Conservation (phyloP, 2,113 vertebrate genomes). For the Lanius ludovicianus region DNA sequence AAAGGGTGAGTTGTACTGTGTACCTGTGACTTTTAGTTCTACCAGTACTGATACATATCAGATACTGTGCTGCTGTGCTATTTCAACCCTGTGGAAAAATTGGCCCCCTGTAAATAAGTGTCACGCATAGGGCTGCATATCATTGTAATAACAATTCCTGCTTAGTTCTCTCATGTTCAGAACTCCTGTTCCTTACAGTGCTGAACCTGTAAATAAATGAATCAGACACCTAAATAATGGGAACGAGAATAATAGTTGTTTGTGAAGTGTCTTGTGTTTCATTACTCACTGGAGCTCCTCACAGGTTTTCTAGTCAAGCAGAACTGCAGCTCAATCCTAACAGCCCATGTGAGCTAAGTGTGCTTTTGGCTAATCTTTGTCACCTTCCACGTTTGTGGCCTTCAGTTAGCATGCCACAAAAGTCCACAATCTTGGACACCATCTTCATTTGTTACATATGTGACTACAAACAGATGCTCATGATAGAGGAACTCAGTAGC, state of each 20-base stretch:
- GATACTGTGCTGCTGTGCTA: not conserved
- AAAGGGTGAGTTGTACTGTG: not conserved
- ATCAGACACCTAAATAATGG: conserved; percentile 30
- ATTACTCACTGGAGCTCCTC: not conserved
- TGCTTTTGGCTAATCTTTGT: not conserved
- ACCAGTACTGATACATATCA: not conserved
- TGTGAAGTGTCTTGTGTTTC: not conserved
- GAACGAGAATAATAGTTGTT: not conserved
- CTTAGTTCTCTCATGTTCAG: not conserved
- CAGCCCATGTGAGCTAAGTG: not conserved
- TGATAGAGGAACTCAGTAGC: conserved; percentile 14
- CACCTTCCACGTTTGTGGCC: not conserved
- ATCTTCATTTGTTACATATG: not conserved
- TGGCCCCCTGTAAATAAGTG: not conserved
- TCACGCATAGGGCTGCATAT: not conserved
- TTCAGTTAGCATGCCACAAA: not conserved
- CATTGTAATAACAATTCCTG: not conserved
- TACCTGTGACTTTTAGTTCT: not conserved
- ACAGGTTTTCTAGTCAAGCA: not conserved
- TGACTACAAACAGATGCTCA: conserved; percentile 15
- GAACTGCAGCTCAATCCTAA: not conserved
- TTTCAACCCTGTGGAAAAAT: not conserved
- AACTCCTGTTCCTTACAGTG: not conserved
- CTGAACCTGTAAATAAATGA: conserved; percentile 47
- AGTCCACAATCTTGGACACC: not conserved